Evolutionary conservation across 2,797 vertebrate species (phyloP).

Genomic region (Cebuella pygmaea): DNA sequence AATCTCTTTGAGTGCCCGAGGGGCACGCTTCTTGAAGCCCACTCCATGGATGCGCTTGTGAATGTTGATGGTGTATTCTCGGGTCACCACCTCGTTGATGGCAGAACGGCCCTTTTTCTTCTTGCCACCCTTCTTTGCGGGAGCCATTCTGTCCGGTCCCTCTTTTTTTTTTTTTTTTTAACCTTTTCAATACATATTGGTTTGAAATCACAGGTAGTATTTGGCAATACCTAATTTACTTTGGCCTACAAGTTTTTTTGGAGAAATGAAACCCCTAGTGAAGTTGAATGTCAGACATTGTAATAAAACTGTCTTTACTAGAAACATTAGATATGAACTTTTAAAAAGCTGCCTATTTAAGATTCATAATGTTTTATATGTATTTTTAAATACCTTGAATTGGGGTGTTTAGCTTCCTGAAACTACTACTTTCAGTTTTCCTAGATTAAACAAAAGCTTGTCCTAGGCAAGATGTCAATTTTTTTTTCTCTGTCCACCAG

Average conservation of each 20-base stretch:
- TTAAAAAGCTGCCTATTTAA: background rate
- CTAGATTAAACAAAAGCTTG: background rate
- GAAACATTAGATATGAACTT: background rate
- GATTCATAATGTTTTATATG: background rate
- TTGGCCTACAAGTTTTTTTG: background rate
- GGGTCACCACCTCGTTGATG: too few species aligned
- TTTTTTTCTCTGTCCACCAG: background rate
- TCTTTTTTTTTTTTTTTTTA: background rate
- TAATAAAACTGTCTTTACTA: constrained; percentile 48
- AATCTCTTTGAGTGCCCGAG: too few species aligned
- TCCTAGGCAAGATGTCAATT: background rate
- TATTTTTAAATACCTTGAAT: constrained; percentile 26
- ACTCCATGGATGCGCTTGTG: too few species aligned
- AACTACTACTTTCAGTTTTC: constrained; percentile 8
- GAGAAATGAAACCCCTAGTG: constrained; percentile 23
- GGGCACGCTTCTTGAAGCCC: too few species aligned
- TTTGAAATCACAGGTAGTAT: constrained; percentile 24
- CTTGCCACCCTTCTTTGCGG: too few species aligned
- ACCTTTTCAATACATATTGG: background rate
- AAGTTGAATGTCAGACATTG: constrained; percentile 35
- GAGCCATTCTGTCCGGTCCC: too few species aligned
- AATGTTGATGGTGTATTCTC: too few species aligned
- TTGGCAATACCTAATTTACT: background rate
- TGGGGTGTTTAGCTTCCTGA: background rate
- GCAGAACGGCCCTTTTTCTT: too few species aligned